phyloP scores from a whole-genome alignment of 2,888 invertebrate species.

The Cordilura impudica region DNA sequence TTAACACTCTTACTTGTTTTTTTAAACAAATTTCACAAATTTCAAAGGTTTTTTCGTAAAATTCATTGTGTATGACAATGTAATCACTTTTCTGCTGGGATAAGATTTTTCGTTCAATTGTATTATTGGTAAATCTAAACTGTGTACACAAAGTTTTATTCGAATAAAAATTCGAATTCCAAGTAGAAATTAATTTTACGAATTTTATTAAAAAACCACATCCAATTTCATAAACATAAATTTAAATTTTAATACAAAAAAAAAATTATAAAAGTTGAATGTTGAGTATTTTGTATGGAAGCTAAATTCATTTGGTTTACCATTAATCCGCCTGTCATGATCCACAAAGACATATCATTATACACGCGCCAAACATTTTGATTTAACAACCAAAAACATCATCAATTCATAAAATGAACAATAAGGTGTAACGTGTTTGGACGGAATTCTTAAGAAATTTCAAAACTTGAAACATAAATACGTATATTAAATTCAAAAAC shows the following conservation, averaged over 20 bases:
- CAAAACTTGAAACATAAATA: slow-evolving; percentile 1
- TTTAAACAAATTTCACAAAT: too few relatives aligned
- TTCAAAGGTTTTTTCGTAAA: too few relatives aligned
- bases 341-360: slow-evolving; percentile 74
- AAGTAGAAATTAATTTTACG: not conserved
- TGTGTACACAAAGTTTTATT: too few relatives aligned
- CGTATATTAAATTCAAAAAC: not conserved
- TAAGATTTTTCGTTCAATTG: too few relatives aligned
- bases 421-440: slow-evolving; percentile 8
- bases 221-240: not conserved
- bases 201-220: not conserved
- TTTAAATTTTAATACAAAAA: not conserved
- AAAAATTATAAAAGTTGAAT: not conserved
- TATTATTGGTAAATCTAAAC: too few relatives aligned
- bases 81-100: too few relatives aligned
- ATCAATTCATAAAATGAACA: slow-evolving; percentile 31
- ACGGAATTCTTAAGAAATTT: slow-evolving; percentile 1
- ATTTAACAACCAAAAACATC: slow-evolving; percentile 48
- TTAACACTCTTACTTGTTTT: too few relatives aligned
- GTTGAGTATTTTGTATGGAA: not conserved
- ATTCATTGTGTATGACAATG: too few relatives aligned
- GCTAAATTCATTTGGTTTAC: slow-evolving; percentile 73
- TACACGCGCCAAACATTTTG: slow-evolving; percentile 69
- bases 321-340: slow-evolving; percentile 73
- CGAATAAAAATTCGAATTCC: too few relatives aligned